Conservation (phyloP, 2,888 invertebrate genomes). For the Abrostola tripartita region DNA sequence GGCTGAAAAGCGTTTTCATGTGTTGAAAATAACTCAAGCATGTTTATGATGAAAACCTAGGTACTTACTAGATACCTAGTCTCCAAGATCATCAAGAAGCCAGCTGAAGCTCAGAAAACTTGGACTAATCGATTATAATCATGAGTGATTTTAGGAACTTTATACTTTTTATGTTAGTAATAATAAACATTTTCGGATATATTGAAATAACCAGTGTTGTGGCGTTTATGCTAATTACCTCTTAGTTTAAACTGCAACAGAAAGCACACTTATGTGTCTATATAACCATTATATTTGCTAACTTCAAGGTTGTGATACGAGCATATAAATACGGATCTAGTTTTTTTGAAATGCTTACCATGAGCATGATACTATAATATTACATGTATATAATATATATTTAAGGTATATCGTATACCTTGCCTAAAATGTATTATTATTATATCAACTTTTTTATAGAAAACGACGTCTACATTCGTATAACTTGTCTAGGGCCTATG, state of each 20-base stretch:
- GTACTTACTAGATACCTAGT: neutral
- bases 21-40: constrained; percentile 80
- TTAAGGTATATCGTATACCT: too few relatives aligned
- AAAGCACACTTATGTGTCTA: neutral
- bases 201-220: constrained; percentile 21
- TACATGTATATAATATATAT: too few relatives aligned
- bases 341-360: too few relatives aligned
- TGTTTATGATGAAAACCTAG: neutral
- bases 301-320: constrained; percentile 30
- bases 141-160: neutral
- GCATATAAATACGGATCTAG: constrained; percentile 5
- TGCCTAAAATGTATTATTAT: too few relatives aligned
- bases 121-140: constrained; percentile 5
- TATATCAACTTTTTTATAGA: too few relatives aligned
- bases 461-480: too few relatives aligned
- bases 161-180: constrained; percentile 1
- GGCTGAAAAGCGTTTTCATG: constrained; percentile 92
- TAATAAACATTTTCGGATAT: constrained; percentile 16
- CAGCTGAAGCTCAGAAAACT: neutral
- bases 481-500: too few relatives aligned
- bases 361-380: neutral
- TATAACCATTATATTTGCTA: constrained; percentile 8
- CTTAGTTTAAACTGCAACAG: constrained; percentile 29
- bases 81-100: neutral
- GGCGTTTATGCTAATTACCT: constrained; percentile 28